These are phyloP conservation scores for Oreotrochilus melanogaster DNA, from an alignment of 2,113 vertebrate species.

Conservation along the genomic window DNA sequence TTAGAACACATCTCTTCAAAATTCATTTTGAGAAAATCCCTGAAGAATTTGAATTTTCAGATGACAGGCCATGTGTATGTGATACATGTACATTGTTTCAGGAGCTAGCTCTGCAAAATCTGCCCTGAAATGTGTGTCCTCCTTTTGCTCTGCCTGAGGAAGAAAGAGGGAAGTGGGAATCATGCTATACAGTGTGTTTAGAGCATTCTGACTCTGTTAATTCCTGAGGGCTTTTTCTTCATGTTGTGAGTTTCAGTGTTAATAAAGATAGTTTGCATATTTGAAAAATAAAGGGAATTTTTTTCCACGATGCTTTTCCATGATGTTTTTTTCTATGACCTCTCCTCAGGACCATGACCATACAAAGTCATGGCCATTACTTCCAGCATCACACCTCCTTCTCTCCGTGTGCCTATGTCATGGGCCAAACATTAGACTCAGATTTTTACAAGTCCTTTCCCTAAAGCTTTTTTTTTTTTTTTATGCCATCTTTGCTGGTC, in stretches of 20 bases:
- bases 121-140: not conserved
- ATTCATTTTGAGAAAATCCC: not conserved
- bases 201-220: not conserved
- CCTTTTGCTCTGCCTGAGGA: not conserved
- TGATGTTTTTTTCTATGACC: not conserved
- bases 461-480: not conserved
- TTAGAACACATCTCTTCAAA: not conserved
- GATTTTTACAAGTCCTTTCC: not conserved
- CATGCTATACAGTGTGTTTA: not conserved
- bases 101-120: not conserved
- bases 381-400: not conserved
- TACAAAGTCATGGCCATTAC: not conserved
- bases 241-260: slow-evolving; percentile 22
- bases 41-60: not conserved
- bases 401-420: not conserved
- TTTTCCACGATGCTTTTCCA: slow-evolving; percentile 54
- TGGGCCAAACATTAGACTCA: not conserved
- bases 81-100: not conserved
- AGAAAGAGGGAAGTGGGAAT: not conserved
- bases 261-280: slow-evolving; percentile 24
- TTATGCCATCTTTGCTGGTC: not conserved
- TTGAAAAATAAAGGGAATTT: slow-evolving; percentile 68
- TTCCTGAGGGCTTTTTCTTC: not conserved
- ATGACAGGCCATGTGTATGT: not conserved
- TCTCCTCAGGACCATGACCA: not conserved